A percentile compares a stretch with the other conserved stretches of the same genome.
Conservation (phyloP, 2,113 vertebrate genomes). For the Aramus guarauna region DNA sequence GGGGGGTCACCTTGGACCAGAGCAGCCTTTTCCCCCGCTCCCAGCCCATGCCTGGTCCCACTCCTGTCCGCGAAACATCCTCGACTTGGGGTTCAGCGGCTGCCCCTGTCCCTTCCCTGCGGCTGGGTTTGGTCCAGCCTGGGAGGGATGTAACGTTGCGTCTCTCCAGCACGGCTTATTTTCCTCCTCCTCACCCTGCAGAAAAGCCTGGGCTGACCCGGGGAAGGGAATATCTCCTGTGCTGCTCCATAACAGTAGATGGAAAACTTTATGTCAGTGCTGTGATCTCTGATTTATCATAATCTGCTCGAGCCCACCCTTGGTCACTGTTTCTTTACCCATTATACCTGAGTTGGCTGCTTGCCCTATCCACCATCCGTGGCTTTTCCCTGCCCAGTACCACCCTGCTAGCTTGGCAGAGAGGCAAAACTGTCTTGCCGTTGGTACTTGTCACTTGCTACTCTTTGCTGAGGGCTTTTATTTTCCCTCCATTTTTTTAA, state of each 20-base stretch:
- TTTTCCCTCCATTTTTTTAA: too few species aligned
- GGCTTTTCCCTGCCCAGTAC: not conserved
- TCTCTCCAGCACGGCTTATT: not conserved
- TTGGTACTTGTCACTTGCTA: not conserved
- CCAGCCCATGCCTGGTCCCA: not conserved
- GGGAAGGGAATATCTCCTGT: not conserved
- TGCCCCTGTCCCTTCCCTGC: not conserved
- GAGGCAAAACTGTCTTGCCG: not conserved
- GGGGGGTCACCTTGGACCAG: not conserved
- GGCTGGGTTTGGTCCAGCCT: not conserved
- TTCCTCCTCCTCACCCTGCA: not conserved
- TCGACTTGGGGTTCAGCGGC: not conserved
- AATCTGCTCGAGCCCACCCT: not conserved
- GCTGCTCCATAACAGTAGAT: not conserved
- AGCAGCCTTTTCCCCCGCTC: not conserved
- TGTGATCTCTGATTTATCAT: not conserved
- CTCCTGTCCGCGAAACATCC: not conserved
- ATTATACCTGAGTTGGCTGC: rapidly evolving
- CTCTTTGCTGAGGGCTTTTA: not conserved
- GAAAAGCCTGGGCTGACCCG: not conserved
- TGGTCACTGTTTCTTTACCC: not conserved
- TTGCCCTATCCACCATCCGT: rapidly evolving
- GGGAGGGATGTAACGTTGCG: rapidly evolving
- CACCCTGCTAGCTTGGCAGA: not conserved
- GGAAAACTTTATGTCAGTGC: not conserved